Evolutionary conservation across 2,888 invertebrate genomes (phyloP).

Genomic region (Xylocampa areola): DNA sequence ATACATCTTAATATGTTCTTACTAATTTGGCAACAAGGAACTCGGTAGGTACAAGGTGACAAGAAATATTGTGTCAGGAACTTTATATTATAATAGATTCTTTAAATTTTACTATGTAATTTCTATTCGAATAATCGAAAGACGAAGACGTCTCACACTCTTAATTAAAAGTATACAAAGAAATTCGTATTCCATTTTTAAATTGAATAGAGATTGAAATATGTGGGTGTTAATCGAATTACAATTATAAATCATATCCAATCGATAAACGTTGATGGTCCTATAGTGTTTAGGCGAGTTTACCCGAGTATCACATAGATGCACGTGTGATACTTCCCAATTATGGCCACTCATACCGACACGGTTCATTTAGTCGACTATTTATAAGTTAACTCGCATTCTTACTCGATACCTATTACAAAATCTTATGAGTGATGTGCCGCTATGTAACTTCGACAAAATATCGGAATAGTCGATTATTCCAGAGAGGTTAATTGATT

Average conservation of each 20-base stretch:
- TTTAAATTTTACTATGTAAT: not conserved
- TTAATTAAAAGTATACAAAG: conserved; percentile 30
- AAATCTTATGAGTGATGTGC: conserved; percentile 36
- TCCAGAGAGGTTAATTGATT: conserved; percentile 25
- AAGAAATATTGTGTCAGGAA: not conserved
- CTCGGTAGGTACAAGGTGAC: not conserved
- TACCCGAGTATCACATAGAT: conserved; percentile 26
- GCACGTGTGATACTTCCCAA: conserved; percentile 44
- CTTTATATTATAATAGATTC: not conserved
- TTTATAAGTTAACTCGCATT: conserved; percentile 54
- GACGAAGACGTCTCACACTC: not conserved
- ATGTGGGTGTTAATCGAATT: conserved; percentile 49
- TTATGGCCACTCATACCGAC: conserved; percentile 48
- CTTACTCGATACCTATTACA: conserved; percentile 28
- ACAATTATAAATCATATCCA: conserved; percentile 51
- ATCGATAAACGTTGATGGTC: conserved; percentile 46
- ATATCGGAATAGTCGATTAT: conserved; percentile 20
- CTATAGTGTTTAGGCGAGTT: conserved; percentile 29
- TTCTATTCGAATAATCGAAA: not conserved
- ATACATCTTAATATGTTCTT: conserved; percentile 1
- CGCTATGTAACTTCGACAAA: conserved; percentile 18
- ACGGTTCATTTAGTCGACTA: conserved; percentile 52
- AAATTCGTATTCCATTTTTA: conserved; percentile 10
- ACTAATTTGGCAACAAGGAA: conserved; percentile 9
- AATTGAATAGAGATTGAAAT: conserved; percentile 17